phyloP scores from a whole-genome alignment of 1,140 invertebrate genomes.

The Leptinotarsa lineolata region DNA sequence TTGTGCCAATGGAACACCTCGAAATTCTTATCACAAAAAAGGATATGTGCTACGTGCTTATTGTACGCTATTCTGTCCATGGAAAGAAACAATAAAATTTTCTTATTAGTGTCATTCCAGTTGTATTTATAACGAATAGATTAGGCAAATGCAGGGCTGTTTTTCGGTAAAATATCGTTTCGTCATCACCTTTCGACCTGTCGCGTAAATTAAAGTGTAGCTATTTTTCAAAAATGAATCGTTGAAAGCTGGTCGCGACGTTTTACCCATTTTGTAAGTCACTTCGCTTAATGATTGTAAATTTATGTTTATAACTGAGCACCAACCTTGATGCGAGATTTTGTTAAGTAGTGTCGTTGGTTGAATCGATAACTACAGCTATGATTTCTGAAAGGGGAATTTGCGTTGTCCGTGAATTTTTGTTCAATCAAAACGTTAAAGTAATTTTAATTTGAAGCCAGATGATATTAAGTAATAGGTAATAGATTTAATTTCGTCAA shows the following conservation, averaged over 20 bases:
- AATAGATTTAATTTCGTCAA: too few relatives aligned
- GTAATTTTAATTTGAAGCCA: too few relatives aligned
- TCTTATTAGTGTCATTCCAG: slow-evolving; percentile 54
- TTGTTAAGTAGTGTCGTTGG: slow-evolving; percentile 8
- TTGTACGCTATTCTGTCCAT: slow-evolving; percentile 31
- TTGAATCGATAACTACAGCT: neutral
- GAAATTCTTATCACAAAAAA: slow-evolving; percentile 22
- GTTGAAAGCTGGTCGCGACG: slow-evolving; percentile 21
- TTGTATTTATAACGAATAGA: slow-evolving; percentile 51
- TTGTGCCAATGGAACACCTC: slow-evolving; percentile 41
- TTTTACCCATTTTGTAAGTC: slow-evolving; percentile 37
- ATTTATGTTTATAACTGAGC: slow-evolving; percentile 35
- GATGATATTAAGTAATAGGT: too few relatives aligned
- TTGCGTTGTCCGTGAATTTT: too few relatives aligned
- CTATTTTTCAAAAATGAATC: slow-evolving; percentile 27
- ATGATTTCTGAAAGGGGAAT: too few relatives aligned
- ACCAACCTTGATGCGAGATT: slow-evolving; percentile 35
- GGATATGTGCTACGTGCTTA: slow-evolving; percentile 32
- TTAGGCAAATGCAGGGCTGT: slow-evolving; percentile 49
- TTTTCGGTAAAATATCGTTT: slow-evolving; percentile 36
- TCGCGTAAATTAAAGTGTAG: slow-evolving; percentile 19
- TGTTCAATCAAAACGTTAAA: too few relatives aligned
- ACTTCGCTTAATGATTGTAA: slow-evolving; percentile 42
- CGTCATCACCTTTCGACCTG: slow-evolving; percentile 7
- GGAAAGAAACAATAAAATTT: slow-evolving; percentile 45